Evolutionary conservation across 1,140 invertebrate species (phyloP), one percentile per base, ranked within the genome.

Genomic region (Macrotrachela quadricornifera): DNA sequence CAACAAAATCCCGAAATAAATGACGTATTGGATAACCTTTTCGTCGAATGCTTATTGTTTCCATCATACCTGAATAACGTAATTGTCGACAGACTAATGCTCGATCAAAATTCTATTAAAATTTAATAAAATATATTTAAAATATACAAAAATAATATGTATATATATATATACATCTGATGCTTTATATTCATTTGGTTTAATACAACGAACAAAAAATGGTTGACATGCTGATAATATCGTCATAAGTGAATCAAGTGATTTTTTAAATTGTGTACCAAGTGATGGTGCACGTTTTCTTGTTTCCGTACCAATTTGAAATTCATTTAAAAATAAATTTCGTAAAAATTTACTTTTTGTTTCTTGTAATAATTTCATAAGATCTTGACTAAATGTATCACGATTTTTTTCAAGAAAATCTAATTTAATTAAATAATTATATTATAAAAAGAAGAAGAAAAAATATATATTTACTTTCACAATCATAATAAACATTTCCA

Each of bases 51-150:
- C 88, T 74, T 58, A 96, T 97, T 0, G 92, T 97, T 71, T 97
- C 91, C 90, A 97, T 95, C 91, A 97, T 97, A 47, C 92, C 94
- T 1, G 91, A 96, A 66, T 97, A 97, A 56, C 92, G 74, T 6
- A 99, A 71, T 54, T 54, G 53, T 43, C 53, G 46, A 14, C 48
- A 46, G 0, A 54, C 53, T 14, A 54, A 39, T 45, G 46, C 85
- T 52, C 91, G 75, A 71, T 97, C 91, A 65, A 97, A 97, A 75
- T 87, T 76, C 84, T 88, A 61, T 37, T 75, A 54, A 47, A 12
- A 51, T 40, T 8, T 15, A 42, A 38, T 75, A 54, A 47, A 12
- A 51, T 40, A 37, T 15, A 42, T 14, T 6, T 10, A 42, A 42
- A 42, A 13, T 42, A 4, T 4, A 42, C 10, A 6, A 42, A 42